These are phyloP conservation scores for Lasioglossum malachurum DNA, from an alignment of 2,888 invertebrate genomes.

Conservation along the genomic window DNA sequence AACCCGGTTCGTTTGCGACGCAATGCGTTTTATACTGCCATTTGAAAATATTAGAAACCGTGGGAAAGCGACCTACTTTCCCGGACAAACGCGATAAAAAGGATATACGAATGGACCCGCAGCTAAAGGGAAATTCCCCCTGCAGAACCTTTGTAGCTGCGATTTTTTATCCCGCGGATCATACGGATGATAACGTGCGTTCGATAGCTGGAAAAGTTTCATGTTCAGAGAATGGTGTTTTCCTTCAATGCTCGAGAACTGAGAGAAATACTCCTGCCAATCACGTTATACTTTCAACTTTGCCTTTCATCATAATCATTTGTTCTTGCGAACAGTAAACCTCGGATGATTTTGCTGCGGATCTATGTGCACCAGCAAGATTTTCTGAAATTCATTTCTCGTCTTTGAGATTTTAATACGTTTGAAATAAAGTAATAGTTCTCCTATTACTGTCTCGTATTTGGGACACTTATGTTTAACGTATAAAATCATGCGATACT, in stretches of 20 bases:
- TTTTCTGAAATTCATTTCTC: too few species aligned
- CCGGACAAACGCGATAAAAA: not conserved
- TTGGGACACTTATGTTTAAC: too few species aligned
- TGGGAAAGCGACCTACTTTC: not conserved
- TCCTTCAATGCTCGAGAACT: not conserved
- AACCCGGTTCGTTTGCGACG: constrained; percentile 18
- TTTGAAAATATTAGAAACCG: constrained; percentile 13
- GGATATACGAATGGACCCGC: not conserved
- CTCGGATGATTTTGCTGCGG: not conserved
- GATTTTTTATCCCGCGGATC: not conserved
- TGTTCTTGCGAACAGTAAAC: not conserved
- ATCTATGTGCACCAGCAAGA: too few species aligned
- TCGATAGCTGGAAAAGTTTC: not conserved
- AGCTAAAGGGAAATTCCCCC: not conserved
- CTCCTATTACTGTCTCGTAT: too few species aligned
- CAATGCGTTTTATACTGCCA: constrained; percentile 22
- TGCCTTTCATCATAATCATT: not conserved
- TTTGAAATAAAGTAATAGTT: too few species aligned
- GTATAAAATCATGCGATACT: too few species aligned
- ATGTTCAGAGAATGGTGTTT: not conserved
- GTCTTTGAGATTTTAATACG: too few species aligned
- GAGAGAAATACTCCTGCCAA: not conserved
- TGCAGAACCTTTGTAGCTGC: not conserved
- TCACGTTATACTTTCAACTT: not conserved
- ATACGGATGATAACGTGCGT: not conserved